Percentiles rank a stretch among this genome's conserved stretches.
These are phyloP conservation scores for Polymixis lichenea DNA, from an alignment of 2,888 invertebrate species.

Conservation along the genomic window DNA sequence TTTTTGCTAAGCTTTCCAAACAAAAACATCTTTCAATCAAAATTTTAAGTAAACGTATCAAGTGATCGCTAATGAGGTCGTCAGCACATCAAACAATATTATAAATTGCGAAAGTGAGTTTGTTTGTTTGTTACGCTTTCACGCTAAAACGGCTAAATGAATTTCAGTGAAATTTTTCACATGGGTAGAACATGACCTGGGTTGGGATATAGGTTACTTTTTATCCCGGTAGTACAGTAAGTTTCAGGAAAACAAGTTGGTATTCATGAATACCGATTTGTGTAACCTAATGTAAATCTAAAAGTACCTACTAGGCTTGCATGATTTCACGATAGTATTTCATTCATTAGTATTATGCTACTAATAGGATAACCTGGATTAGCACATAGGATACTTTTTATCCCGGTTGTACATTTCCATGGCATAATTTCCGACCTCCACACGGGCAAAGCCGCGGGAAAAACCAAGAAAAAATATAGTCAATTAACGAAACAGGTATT, in stretches of 20 bases:
- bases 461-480: neutral
- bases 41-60: neutral
- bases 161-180: neutral
- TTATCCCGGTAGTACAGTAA: neutral
- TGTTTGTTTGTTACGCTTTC: neutral
- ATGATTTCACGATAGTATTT: neutral
- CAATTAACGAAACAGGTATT: neutral
- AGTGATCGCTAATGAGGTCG: slow-evolving; percentile 8
- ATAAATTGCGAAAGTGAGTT: neutral
- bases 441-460: neutral
- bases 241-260: neutral
- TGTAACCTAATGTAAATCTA: too few species aligned
- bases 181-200: neutral
- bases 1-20: neutral
- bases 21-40: slow-evolving; percentile 11
- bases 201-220: neutral
- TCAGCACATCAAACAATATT: neutral
- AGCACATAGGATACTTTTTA: neutral
- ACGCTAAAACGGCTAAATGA: neutral
- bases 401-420: neutral
- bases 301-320: neutral
- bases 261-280: too few species aligned
- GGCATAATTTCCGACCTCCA: neutral
- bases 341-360: neutral
- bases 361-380: neutral